Percentiles rank a stretch among this genome's conserved stretches.
Conservation (phyloP, 2,888 invertebrate genomes). For the Drosophila prostipennis region DNA sequence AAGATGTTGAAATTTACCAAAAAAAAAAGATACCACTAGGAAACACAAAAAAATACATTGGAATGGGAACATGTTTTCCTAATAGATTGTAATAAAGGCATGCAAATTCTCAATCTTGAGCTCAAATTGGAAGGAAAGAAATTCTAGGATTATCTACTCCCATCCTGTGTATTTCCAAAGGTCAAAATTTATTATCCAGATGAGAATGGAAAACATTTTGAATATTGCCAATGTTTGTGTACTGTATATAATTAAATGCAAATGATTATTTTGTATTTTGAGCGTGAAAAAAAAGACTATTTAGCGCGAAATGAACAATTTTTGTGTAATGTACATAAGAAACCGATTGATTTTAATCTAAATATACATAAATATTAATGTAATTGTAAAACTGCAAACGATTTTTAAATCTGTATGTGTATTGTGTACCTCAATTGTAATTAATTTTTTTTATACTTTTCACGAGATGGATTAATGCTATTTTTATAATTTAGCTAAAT, state of each 20-base stretch:
- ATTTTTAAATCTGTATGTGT: constrained; percentile 72
- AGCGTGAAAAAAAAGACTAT: constrained; percentile 71
- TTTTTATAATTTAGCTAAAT: constrained; percentile 77
- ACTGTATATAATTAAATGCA: constrained; percentile 70
- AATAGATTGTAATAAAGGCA: background rate
- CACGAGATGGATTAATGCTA: constrained; percentile 54
- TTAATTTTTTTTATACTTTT: constrained; percentile 61
- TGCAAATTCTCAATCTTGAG: background rate
- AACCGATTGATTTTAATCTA: constrained; percentile 73
- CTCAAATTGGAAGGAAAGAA: background rate
- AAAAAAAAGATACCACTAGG: constrained; percentile 19
- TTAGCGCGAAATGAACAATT: constrained; percentile 72
- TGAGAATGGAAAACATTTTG: background rate
- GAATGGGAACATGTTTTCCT: background rate
- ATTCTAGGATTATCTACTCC: background rate
- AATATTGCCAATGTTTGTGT: constrained; percentile 68
- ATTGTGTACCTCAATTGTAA: constrained; percentile 78
- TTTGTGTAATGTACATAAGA: constrained; percentile 77
- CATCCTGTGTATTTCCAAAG: constrained; percentile 2
- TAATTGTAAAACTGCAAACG: constrained; percentile 72
- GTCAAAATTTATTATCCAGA: constrained; percentile 2
- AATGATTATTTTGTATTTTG: constrained; percentile 70
- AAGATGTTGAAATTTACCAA: constrained; percentile 60
- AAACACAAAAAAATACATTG: constrained; percentile 22
- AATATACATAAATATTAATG: constrained; percentile 52